Evolutionary conservation across 2,888 invertebrate genomes (phyloP).

Genomic region (Drosophila subquinaria): DNA sequence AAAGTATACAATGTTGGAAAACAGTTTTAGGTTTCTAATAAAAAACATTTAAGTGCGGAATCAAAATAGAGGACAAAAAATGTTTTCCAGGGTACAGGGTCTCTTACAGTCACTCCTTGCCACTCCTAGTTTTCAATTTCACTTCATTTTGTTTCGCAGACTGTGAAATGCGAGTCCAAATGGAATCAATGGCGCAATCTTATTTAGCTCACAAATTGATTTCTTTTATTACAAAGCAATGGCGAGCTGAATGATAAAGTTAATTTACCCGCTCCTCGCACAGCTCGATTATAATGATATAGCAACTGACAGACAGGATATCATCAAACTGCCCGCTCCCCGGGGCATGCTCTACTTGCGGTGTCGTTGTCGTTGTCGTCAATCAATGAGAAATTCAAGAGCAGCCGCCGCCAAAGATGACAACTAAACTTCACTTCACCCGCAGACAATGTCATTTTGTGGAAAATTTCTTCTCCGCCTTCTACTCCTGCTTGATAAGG

Average conservation of each 20-base stretch:
- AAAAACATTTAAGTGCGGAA: too few relatives aligned
- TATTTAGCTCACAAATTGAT: conserved; percentile 51
- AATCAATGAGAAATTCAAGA: conserved; percentile 74
- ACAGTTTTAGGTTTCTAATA: too few relatives aligned
- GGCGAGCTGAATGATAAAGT: conserved; percentile 47
- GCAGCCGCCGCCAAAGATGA: conserved; percentile 67
- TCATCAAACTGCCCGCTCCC: conserved; percentile 35
- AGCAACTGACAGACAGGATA: conserved; percentile 41
- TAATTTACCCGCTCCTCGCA: conserved; percentile 46
- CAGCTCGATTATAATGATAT: conserved; percentile 21
- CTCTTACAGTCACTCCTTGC: neutral
- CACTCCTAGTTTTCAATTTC: neutral
- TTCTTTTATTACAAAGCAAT: conserved; percentile 39
- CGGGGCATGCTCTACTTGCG: conserved; percentile 23
- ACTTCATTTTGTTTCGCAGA: conserved; percentile 10
- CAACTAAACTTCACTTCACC: conserved; percentile 76
- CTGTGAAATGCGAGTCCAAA: conserved; percentile 16
- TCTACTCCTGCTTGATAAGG: neutral
- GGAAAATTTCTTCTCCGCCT: conserved; percentile 14
- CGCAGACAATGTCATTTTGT: conserved; percentile 71
- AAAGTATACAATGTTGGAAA: too few relatives aligned
- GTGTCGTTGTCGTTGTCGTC: conserved; percentile 58
- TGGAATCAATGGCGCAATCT: conserved; percentile 36
- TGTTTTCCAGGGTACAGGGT: neutral
- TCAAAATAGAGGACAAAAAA: too few relatives aligned